Base-by-base conservation (phyloP, 2,797 vertebrate genomes). In the Luscinia luscinia region DNA sequence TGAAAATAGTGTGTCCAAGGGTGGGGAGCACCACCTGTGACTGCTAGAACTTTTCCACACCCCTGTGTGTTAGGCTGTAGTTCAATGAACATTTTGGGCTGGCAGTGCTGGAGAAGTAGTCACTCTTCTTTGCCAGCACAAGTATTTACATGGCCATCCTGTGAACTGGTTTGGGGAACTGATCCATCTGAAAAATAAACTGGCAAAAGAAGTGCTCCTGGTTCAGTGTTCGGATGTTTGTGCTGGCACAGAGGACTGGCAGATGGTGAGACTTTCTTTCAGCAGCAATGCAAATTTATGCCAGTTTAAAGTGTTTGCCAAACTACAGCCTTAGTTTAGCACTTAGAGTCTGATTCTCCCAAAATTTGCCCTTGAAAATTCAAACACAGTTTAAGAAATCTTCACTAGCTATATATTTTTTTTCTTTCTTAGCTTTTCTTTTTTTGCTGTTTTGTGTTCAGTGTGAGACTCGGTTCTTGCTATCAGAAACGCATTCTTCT, bases 251-350 rank as follows among this genome's bases (percentile, higher is more conserved):
- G 52, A 26, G 77, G 73, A 49, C 67, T 94, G 94, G 94, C 91
- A 95, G 87, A 96, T 95, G 95, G 83, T 96, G 84, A 96, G 70
- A 84, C 74, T 95, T 95, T 93, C 94, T 95, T 96, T 95, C 94
- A 96, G 90, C 95, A 90, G 95, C 90, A 59, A 4, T 76, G 77
- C 77, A 93, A 95, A 95, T 96, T 96, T 96, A 95, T 96, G 93
- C 96, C 96, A 93, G 74, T 52, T 86, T 88, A 28, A 94, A 86
- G 59, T 49, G 77, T 95, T 95, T 96, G 95, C 96, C 96, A 96
- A 88, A 94, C 87, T 93, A 30, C 90, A 84, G 83, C 67, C 85
- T 91, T 90, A 88, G 77, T 91, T 94, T 93, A 88, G 80, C 77
- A 49, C 48, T 91, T 84, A 9, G 51, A 9, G 48, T 73, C 80